Conservation (phyloP, 2,113 vertebrate species). For the Meles meles region DNA sequence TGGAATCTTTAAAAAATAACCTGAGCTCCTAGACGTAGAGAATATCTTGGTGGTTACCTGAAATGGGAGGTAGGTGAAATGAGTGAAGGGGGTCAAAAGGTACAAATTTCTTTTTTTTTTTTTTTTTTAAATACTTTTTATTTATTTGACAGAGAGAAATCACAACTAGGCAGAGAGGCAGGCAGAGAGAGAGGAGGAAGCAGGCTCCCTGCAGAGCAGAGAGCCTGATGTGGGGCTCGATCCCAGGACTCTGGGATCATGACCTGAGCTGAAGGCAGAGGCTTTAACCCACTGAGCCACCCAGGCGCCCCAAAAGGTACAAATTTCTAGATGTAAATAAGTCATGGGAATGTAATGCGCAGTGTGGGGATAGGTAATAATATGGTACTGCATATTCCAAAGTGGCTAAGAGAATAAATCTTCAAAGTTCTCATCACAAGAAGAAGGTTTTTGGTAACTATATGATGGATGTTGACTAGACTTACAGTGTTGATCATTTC, state of each 20-base stretch:
- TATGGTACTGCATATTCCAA: neutral
- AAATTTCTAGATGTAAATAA: neutral
- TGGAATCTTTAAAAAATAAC: neutral
- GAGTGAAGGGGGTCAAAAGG: neutral
- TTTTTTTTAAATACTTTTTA: too few species aligned
- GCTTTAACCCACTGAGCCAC: too few species aligned
- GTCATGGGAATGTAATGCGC: neutral
- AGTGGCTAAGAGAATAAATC: neutral
- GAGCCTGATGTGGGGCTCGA: too few species aligned
- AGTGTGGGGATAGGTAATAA: neutral
- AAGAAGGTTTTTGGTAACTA: neutral
- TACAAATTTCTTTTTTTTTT: neutral
- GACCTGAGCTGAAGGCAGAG: too few species aligned
- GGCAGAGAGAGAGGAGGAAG: too few species aligned
- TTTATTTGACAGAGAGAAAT: too few species aligned
- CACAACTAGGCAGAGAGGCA: too few species aligned
- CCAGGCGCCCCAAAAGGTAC: neutral
- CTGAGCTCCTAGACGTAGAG: neutral
- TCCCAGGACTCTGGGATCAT: too few species aligned
- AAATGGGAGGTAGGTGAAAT: neutral
- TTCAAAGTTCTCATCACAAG: neutral
- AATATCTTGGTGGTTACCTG: neutral
- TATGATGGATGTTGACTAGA: neutral
- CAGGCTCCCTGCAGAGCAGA: too few species aligned
- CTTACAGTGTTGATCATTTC: neutral